Evolutionary conservation across 2,797 vertebrate species (phyloP), one percentile per base, ranked within the genome.

Genomic region (Hypotaenidia philippensis): DNA sequence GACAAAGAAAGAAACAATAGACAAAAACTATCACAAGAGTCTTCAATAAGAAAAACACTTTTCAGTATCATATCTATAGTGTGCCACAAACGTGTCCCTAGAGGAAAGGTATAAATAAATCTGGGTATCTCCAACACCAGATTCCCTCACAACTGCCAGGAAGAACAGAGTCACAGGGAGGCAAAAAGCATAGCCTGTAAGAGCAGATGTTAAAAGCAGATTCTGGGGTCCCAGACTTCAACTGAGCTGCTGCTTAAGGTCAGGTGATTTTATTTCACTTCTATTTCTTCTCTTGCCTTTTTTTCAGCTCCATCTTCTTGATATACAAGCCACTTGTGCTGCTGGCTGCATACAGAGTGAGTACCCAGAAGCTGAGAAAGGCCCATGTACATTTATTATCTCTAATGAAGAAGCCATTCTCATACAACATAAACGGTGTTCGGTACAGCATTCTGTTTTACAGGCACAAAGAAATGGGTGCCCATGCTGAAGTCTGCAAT

Each of bases 391-490:
- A 1, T 53, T 69, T 64, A 5, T 57, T 47, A 31, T 32, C 19
- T 68, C 21, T 76, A 61, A 79, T 47, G 55, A 82, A 56, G 20
- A 69, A 91, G 17, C 10, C 12, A 45, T 87, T 92, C 18, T 79
- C 15, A 20, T 13, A 9, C 31, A 82, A 31, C 6, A 18, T 15
- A 63, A 56, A 68, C 10, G 9, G 10, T 55, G 10, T 47, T 75
- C 10, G 12, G 8, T 56, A 29, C 36, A 60, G 9, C 29, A 45
- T 63, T 25, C 19, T 78, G 25, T 64, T 75, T 84, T 11, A 2
- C 17, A 27, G 8, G 5, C 6, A 19, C 34, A 45, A 77, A 68
- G 23, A 69, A 84, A 44, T 0, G 19, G 5, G 4, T 36, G 5
- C 63, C 44, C n/a, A 34, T 5, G 1, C 31, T 56, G 25, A 82